Evolutionary conservation across 2,888 invertebrate species (phyloP), one percentile per base, ranked within the genome.

Genomic region (Ormyrus thymus): DNA sequence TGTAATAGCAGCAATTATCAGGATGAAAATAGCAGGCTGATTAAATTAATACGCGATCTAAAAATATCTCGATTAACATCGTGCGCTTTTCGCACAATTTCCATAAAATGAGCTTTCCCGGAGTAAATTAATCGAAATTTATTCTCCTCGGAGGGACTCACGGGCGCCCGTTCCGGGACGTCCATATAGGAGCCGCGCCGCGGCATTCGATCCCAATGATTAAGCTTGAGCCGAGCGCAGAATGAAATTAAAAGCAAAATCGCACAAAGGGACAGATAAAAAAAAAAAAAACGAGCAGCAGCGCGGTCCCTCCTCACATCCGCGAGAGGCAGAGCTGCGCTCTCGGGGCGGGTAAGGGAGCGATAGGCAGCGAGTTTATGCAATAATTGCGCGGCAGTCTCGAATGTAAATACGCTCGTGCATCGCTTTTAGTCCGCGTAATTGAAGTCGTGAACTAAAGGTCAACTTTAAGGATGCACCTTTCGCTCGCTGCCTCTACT

Each of bases 401-500:
- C 61, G 62, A 68, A 73, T 69, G 68, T 73, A 78, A 73, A 73
- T 78, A 71, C 7, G 13, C 56, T n/a, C 29, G 53, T 59, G 29
- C 45, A 43, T 29, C 53, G 45, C 68, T 75, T 75, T 10, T 48
- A 58, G 56, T 10, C 11, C 46, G 77, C 10, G 29, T 68, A 76
- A 64, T 69, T 58, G 11, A 53, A 70, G 76, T 46, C 45, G 46
- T 59, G 13, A 70, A 62, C 51, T 51, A 76, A 78, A 78, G 78
- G 73, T 78, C 78, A 73, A 56, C 59, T 53, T 68, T 73, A 68
- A 78, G 72, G 55, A 73, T 78, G 61, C 48, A n/a, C 48, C 64
- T 43, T 61, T 68, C 61, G 7, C 58, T 50, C 56, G 50, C 50
- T 45, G 45, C 1, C 43, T 15, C 55, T 43, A 64, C 66, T 76